Evolutionary conservation across 2,888 invertebrate genomes (phyloP), one percentile per base, ranked within the genome.

Genomic region (Lordiphosa andalusiaca): DNA sequence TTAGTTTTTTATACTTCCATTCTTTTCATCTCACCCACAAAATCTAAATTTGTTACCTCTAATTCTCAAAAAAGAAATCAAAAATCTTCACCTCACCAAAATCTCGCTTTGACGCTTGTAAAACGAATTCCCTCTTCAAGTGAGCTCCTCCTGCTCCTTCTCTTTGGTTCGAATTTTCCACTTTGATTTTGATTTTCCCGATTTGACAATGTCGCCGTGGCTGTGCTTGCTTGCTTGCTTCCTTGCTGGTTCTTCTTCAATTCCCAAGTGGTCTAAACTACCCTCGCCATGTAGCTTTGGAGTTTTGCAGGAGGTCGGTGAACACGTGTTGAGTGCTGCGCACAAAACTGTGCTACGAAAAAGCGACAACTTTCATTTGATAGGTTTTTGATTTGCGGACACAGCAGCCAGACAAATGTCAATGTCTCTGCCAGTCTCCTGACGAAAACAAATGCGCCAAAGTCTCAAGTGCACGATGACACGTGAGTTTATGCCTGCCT

Each of bases 401-500:
- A 6, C 7, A 25, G 25, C 78, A 49, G 55, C 65, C 75, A 66
- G 54, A 74, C 69, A 30, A 75, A 70, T 83, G 80, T 71, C 80
- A 70, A 44, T 59, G 66, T 62, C 60, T 41, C 16, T 3, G 19
- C 7, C 12, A 38, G 54, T 7, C 5, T 36, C 38, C 49, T 16
- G 36, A 42, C 42, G 41, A 48, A 52, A 57, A 63, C 57, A 53
- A 50, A 53, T 61, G 40, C 67, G 60, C 63, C 46, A 67, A 46
- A 78, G 84, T 83, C 84, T 78, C 84, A 80, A 78, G 85, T 78
- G 84, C 85, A 80, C 65, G 73, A 67, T 74, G 83, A 85, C 85
- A 85, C 80, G 78, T 84, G 70, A 62, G 61, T 72, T 70, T 68
- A 60, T 68, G 53, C 68, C 68, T 68, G 53, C 68, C 68, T 62